A percentile compares a stretch with the other conserved stretches of the same genome.
Evolutionary conservation across 2,797 vertebrate species (phyloP).

Genomic region (Oceanodroma leucorhoa): DNA sequence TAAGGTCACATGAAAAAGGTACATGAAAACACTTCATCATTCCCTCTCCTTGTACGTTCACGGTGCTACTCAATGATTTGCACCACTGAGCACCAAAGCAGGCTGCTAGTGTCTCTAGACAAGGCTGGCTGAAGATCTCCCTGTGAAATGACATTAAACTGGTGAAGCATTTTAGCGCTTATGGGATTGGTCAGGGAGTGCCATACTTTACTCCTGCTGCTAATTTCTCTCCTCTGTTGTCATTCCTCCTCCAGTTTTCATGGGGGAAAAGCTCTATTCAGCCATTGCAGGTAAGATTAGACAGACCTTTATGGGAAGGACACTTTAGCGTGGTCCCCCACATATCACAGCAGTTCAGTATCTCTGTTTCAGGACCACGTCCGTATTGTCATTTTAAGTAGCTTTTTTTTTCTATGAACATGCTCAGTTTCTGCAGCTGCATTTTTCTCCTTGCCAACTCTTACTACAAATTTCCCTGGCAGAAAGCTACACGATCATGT

Average conservation of each 20-base stretch:
- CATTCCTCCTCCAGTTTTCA: background rate
- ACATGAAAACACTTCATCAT: constrained; percentile 11
- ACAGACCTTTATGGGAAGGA: background rate
- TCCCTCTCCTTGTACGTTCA: background rate
- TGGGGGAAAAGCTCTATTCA: background rate
- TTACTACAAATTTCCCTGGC: background rate
- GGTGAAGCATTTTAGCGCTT: constrained; percentile 44
- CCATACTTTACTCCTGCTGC: constrained; percentile 12
- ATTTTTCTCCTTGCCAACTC: background rate
- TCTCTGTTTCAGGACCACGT: background rate
- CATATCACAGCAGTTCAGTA: background rate
- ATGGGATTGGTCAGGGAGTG: constrained; percentile 9
- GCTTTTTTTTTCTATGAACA: background rate
- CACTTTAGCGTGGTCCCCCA: background rate
- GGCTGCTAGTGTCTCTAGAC: constrained; percentile 7
- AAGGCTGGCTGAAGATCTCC: constrained; percentile 42
- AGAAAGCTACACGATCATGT: background rate
- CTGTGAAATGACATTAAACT: constrained; percentile 47
- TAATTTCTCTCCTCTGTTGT: constrained; percentile 3
- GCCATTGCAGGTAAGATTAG: background rate
- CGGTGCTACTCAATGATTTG: constrained; percentile 35
- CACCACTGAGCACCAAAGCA: constrained; percentile 9
- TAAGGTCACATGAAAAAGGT: constrained; percentile 19
- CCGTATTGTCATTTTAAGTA: background rate
- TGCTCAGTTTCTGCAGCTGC: background rate